These are phyloP conservation scores for Aradus depressus DNA, from an alignment of 2,888 invertebrate genomes.

Conservation along the genomic window DNA sequence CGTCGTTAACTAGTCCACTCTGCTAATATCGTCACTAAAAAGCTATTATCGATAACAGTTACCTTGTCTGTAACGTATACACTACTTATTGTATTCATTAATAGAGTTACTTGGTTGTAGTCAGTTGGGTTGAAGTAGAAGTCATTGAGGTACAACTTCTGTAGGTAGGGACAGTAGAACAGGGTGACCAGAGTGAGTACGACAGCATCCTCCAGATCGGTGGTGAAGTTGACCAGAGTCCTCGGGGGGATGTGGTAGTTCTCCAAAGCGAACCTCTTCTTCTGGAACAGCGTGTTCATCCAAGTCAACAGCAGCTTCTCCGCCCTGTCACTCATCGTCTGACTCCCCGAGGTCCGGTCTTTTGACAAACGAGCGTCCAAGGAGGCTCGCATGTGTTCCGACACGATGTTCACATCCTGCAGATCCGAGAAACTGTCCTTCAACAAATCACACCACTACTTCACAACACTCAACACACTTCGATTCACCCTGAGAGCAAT, in stretches of 20 bases:
- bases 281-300: slow-evolving; percentile 34
- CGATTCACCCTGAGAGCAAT: no score
- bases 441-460: no score
- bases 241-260: slow-evolving; percentile 9
- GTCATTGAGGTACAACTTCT: slow-evolving; percentile 39
- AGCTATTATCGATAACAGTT: neutral
- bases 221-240: slow-evolving; percentile 39
- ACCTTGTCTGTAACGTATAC: neutral
- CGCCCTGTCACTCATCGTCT: slow-evolving; percentile 7
- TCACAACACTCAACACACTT: no score
- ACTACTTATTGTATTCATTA: no score
- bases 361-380: neutral
- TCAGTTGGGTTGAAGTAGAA: slow-evolving; percentile 39
- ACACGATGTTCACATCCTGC: no score
- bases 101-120: slow-evolving; percentile 35
- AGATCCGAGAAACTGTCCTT: no score
- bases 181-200: slow-evolving; percentile 45
- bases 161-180: slow-evolving; percentile 48
- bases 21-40: no score
- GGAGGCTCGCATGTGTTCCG: no score
- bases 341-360: slow-evolving; percentile 5
- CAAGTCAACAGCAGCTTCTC: slow-evolving; percentile 36
- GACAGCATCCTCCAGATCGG: slow-evolving; percentile 45
- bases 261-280: neutral
- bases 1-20: no score